Percentiles rank a stretch among this genome's conserved stretches.
These are phyloP conservation scores for Scopus umbretta DNA, from an alignment of 2,113 vertebrate genomes.

Conservation along the genomic window DNA sequence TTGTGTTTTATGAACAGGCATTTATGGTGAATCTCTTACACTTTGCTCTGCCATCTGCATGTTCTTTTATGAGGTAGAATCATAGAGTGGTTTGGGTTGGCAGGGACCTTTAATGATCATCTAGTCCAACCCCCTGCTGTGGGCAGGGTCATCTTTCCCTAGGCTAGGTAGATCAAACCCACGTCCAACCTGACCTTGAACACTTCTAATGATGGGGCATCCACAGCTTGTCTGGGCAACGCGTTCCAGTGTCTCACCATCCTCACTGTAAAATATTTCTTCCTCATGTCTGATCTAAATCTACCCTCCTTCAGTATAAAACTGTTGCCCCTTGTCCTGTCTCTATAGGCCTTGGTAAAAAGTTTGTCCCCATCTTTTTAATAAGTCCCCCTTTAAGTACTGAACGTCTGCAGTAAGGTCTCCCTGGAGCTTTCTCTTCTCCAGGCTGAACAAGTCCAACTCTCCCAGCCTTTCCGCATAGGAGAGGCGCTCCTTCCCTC, in stretches of 20 bases:
- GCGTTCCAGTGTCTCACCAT: background rate
- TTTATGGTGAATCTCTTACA: background rate
- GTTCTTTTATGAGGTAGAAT: background rate
- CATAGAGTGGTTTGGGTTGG: background rate
- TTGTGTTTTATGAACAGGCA: background rate
- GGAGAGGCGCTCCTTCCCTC: background rate
- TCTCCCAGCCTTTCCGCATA: background rate
- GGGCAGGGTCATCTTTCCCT: background rate
- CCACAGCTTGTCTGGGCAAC: background rate
- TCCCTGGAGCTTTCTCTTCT: background rate
- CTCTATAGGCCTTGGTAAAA: background rate
- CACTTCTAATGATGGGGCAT: background rate
- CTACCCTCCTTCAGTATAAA: background rate
- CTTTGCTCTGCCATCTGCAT: background rate
- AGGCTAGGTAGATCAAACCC: background rate
- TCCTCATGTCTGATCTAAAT: background rate
- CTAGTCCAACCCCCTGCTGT: background rate
- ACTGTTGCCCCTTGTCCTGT: background rate
- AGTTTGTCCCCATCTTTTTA: background rate
- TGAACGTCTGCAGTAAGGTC: too few species aligned
- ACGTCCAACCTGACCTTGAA: background rate
- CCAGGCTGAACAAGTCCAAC: background rate
- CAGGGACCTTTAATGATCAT: background rate
- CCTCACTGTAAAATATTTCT: background rate
- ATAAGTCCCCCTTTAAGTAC: background rate